Evolutionary conservation across 2,797 vertebrate genomes (phyloP).

Genomic region (Pipistrellus kuhlii): DNA sequence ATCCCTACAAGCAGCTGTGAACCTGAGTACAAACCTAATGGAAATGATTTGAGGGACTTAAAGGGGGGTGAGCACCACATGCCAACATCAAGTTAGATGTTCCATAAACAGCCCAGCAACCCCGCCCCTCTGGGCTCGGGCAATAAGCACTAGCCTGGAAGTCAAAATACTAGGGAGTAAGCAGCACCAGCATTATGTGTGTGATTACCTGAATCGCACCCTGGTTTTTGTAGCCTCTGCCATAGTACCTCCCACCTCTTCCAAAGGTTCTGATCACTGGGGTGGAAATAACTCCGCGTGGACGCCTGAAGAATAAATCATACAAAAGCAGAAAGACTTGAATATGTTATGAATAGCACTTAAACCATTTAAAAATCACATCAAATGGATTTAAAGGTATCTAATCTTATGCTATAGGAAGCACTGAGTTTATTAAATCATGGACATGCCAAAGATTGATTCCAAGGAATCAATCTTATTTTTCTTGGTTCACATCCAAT

Average conservation of each 20-base stretch:
- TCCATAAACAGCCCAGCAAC: neutral
- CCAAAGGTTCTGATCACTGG: slow-evolving; percentile 96
- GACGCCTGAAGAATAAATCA: slow-evolving; percentile 87
- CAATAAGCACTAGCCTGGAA: neutral
- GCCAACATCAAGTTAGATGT: neutral
- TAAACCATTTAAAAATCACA: neutral
- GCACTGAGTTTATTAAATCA: neutral
- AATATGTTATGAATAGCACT: neutral
- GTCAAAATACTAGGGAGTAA: neutral
- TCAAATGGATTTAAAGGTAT: neutral
- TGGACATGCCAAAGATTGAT: neutral
- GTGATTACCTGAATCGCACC: slow-evolving; percentile 91
- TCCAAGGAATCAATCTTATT: neutral
- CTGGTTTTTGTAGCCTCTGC: slow-evolving; percentile 94
- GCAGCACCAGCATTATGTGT: neutral
- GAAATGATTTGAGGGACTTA: neutral
- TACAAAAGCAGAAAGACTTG: slow-evolving; percentile 65
- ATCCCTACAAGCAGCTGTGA: neutral
- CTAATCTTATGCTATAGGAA: neutral
- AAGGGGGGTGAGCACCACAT: neutral
- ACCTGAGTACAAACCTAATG: neutral
- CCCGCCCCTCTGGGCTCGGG: neutral
- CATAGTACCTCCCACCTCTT: slow-evolving; percentile 92
- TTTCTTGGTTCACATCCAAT: neutral
- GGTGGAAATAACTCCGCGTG: slow-evolving; percentile 95